Evolutionary conservation across 2,888 invertebrate species (phyloP).

Genomic region (Nasonovia ribisnigri): DNA sequence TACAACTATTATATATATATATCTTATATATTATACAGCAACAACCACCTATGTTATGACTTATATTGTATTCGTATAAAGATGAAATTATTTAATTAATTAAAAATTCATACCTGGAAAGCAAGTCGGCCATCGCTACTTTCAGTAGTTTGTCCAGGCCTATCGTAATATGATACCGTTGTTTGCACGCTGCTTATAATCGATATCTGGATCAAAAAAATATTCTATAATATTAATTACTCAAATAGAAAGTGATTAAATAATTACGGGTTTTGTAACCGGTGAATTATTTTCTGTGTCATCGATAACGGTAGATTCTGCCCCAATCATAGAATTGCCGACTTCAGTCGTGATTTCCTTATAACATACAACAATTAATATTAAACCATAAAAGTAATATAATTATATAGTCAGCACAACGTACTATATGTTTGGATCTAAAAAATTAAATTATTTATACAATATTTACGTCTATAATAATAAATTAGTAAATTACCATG

Average conservation of each 20-base stretch:
- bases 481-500: background rate
- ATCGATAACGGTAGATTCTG: background rate
- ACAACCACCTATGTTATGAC: background rate
- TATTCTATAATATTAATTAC: background rate
- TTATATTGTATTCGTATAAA: background rate
- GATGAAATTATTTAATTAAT: background rate
- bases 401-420: background rate
- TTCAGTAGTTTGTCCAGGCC: background rate
- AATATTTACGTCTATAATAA: background rate
- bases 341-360: constrained; percentile 30
- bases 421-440: background rate
- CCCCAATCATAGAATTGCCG: too few relatives aligned
- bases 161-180: background rate
- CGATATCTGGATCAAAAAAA: background rate
- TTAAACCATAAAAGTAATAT: background rate
- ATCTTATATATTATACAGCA: background rate
- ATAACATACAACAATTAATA: background rate
- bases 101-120: background rate
- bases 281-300: constrained; percentile 7
- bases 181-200: background rate
- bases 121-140: background rate
- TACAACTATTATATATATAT: too few relatives aligned
- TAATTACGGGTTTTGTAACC: constrained; percentile 4
- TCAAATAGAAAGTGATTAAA: background rate
- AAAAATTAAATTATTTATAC: background rate